These are phyloP conservation scores for Hypomecis punctinalis DNA, from an alignment of 2,888 invertebrate genomes.

Conservation along the genomic window DNA sequence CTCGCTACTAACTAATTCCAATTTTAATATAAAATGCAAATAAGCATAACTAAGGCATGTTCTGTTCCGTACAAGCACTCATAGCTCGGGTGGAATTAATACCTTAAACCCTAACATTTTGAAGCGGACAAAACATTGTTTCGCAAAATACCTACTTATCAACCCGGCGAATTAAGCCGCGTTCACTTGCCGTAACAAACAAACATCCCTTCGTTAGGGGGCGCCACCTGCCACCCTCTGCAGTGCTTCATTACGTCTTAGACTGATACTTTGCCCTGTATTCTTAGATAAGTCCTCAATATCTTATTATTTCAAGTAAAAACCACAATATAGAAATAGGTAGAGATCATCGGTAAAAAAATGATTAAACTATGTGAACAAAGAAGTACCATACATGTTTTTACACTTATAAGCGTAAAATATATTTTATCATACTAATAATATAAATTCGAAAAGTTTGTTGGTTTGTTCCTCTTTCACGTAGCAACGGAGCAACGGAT, in stretches of 20 bases:
- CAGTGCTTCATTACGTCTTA: conserved; percentile 54
- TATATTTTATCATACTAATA: no score
- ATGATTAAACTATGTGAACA: not conserved
- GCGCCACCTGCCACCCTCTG: conserved; percentile 50
- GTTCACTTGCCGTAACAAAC: conserved; percentile 60
- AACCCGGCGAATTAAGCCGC: conserved; percentile 62
- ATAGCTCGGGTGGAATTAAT: conserved; percentile 41
- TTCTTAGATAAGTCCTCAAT: not conserved
- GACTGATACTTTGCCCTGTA: conserved; percentile 2
- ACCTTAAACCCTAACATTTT: conserved; percentile 43
- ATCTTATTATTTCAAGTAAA: not conserved
- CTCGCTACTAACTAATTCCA: conserved; percentile 16
- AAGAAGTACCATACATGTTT: not conserved
- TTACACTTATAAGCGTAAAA: no score
- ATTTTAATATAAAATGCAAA: conserved; percentile 32
- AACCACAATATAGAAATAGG: not conserved
- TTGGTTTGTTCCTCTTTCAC: no score
- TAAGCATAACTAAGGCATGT: conserved; percentile 26
- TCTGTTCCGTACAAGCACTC: conserved; percentile 33
- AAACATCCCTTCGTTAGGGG: conserved; percentile 51
- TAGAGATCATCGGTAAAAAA: not conserved
- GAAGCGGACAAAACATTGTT: conserved; percentile 44
- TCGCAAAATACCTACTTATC: conserved; percentile 52
- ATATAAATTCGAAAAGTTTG: no score
- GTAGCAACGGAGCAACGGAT: no score